These are phyloP conservation scores for Cirrhinus mrigala DNA, from an alignment of 2,797 vertebrate species.

Conservation along the genomic window DNA sequence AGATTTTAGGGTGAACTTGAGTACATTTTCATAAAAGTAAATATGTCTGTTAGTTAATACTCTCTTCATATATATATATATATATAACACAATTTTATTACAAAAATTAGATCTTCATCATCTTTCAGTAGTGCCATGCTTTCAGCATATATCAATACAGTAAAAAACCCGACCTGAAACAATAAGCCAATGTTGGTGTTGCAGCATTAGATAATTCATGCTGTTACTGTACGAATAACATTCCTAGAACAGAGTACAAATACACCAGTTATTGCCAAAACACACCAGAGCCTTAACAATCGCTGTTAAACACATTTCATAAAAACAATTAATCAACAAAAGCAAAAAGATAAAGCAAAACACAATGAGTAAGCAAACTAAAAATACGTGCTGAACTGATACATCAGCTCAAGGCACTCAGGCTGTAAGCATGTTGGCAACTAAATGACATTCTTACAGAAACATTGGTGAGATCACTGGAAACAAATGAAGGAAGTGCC, in stretches of 20 bases:
- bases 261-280: conserved; percentile 72
- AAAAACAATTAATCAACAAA: conserved; percentile 68
- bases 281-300: conserved; percentile 74
- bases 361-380: conserved; percentile 70
- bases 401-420: conserved; percentile 88
- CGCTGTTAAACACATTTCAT: conserved; percentile 75
- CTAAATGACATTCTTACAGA: conserved; percentile 79
- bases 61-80: neutral
- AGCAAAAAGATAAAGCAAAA: conserved; percentile 60
- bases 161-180: conserved; percentile 82
- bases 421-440: conserved; percentile 84
- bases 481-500: conserved; percentile 37
- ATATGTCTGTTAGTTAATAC: neutral
- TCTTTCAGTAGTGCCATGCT: conserved; percentile 86
- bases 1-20: neutral
- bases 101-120: conserved; percentile 83
- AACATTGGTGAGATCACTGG: conserved; percentile 70
- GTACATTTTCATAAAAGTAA: neutral
- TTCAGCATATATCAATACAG: conserved; percentile 87
- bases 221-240: conserved; percentile 82
- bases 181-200: conserved; percentile 76
- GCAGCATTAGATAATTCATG: conserved; percentile 81
- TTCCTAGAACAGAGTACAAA: conserved; percentile 79
- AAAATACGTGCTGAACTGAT: conserved; percentile 75
- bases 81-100: conserved; percentile 86